phyloP scores from a whole-genome alignment of 2,113 vertebrate genomes.

The Carlito syrichta region DNA sequence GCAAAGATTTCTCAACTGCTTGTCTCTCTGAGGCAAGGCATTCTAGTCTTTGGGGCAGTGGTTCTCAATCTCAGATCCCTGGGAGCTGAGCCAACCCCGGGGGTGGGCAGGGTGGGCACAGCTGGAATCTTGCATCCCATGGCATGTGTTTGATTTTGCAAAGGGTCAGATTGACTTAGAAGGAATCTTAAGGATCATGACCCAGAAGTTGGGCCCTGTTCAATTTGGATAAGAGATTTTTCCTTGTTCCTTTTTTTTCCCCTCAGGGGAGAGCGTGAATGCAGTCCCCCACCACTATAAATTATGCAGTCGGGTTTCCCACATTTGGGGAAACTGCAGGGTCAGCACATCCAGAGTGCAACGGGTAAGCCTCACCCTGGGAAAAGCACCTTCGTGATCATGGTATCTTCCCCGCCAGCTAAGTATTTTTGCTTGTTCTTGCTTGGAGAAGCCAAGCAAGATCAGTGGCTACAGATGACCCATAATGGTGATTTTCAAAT shows the following conservation, averaged over 20 bases:
- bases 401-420: too few relatives aligned
- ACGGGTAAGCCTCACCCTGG: too few relatives aligned
- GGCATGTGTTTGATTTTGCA: background rate
- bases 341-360: too few relatives aligned
- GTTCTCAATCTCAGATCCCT: background rate
- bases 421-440: too few relatives aligned
- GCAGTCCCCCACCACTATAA: too few relatives aligned
- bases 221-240: background rate
- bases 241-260: too few relatives aligned
- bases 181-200: background rate
- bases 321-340: too few relatives aligned
- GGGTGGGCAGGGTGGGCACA: too few relatives aligned
- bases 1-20: background rate
- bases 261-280: too few relatives aligned
- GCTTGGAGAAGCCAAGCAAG: background rate
- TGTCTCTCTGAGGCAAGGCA: background rate
- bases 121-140: fast-evolving
- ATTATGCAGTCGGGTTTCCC: too few relatives aligned
- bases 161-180: background rate
- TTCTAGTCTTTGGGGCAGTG: background rate
- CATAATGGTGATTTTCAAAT: background rate
- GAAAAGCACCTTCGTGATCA: too few relatives aligned
- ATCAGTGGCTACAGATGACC: background rate
- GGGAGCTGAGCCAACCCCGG: fast-evolving
- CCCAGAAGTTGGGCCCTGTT: background rate